Evolutionary conservation across 2,113 vertebrate species (phyloP).

Genomic region (Pachypanchax playfairii): DNA sequence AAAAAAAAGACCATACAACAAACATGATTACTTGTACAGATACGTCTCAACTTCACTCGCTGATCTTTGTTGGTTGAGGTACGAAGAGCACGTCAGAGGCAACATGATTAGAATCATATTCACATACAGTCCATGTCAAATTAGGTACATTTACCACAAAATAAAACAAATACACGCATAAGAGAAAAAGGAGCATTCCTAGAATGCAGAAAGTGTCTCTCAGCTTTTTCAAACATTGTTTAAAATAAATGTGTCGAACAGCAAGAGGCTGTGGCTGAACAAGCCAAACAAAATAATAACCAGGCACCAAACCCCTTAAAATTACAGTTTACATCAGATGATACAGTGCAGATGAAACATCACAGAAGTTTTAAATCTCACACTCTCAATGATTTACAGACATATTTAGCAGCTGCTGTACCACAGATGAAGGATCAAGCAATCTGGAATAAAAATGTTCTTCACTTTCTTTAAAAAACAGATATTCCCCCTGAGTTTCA

Average conservation of each 20-base stretch:
- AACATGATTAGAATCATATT: neutral
- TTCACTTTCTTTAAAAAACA: slow-evolving; percentile 16
- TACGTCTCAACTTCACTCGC: neutral
- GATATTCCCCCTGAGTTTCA: slow-evolving; percentile 55
- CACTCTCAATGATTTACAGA: slow-evolving; percentile 12
- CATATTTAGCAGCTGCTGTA: slow-evolving; percentile 36
- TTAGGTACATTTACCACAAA: neutral
- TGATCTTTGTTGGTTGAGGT: neutral
- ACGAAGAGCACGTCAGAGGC: neutral
- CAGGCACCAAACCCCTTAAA: slow-evolving; percentile 2
- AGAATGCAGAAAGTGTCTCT: slow-evolving; percentile 58
- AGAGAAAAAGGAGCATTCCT: slow-evolving; percentile 55
- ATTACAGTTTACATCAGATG: slow-evolving; percentile 5
- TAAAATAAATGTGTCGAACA: slow-evolving; percentile 7
- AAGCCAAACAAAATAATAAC: slow-evolving; percentile 1
- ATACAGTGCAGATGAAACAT: slow-evolving; percentile 8
- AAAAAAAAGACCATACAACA: neutral
- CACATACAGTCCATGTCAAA: neutral
- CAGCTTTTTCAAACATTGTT: slow-evolving; percentile 27
- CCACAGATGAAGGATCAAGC: slow-evolving; percentile 39
- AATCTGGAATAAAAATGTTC: slow-evolving; percentile 30
- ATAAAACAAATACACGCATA: neutral
- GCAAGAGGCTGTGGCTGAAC: slow-evolving; percentile 10
- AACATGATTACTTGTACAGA: neutral
- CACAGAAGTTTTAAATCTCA: slow-evolving; percentile 10